phyloP scores from a whole-genome alignment of 2,888 invertebrate genomes.

The Azorinus chamasolen region DNA sequence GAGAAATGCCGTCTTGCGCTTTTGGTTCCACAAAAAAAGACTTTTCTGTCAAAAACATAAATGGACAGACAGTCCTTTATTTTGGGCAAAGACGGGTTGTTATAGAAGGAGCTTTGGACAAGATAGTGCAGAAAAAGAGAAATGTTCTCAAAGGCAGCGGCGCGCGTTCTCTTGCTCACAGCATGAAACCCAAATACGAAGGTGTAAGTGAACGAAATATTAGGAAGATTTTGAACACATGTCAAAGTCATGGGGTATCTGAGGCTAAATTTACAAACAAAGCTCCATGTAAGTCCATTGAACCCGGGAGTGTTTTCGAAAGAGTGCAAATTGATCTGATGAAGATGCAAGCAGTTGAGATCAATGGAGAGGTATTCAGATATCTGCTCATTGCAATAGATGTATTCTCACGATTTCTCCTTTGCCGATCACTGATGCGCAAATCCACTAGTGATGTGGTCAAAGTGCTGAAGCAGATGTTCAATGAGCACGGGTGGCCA shows the following conservation, averaged over 20 bases:
- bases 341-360: background rate
- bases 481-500: conserved; percentile 5
- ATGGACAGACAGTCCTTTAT: too few relatives aligned
- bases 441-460: background rate
- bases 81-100: too few relatives aligned
- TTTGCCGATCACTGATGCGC: background rate
- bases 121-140: too few relatives aligned
- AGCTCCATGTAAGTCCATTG: background rate
- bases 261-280: conserved; percentile 10
- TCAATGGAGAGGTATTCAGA: background rate
- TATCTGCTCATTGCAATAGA: background rate
- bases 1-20: too few relatives aligned
- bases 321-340: conserved; percentile 1
- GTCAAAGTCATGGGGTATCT: conserved; percentile 1
- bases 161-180: background rate
- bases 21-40: too few relatives aligned
- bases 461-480: background rate
- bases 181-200: background rate
- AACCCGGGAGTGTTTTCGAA: background rate
- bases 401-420: background rate
- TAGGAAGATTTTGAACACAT: background rate
- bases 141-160: too few relatives aligned
- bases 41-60: too few relatives aligned
- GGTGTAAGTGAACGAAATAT: background rate
- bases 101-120: too few relatives aligned